phyloP scores from a whole-genome alignment of 2,888 invertebrate genomes.

The Metallyticus violacea region DNA sequence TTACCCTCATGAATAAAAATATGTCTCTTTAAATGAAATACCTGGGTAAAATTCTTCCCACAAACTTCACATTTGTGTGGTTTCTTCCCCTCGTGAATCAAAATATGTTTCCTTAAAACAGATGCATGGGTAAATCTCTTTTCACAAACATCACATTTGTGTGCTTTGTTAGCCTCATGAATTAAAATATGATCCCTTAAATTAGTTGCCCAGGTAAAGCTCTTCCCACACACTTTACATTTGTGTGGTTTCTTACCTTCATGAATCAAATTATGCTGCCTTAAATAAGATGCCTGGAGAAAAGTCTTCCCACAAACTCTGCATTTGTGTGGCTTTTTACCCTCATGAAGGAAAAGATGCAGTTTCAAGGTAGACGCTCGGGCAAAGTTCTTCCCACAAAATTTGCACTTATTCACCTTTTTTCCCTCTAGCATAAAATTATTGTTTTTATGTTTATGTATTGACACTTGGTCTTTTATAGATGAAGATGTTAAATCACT shows the following conservation, averaged over 20 bases:
- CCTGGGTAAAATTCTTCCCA: neutral
- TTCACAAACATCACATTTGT: neutral
- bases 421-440: neutral
- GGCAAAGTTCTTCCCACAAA: neutral
- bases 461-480: no score
- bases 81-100: neutral
- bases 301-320: neutral
- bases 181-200: neutral
- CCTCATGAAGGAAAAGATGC: neutral
- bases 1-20: neutral
- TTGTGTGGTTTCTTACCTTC: neutral
- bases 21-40: neutral
- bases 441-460: no score
- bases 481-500: no score
- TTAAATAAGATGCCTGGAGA: neutral
- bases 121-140: neutral
- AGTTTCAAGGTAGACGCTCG: neutral
- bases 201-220: neutral
- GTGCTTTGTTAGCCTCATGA: neutral
- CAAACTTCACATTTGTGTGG: neutral
- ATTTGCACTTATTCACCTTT: neutral
- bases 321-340: neutral
- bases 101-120: neutral
- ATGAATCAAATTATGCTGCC: neutral
- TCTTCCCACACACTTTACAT: neutral